phyloP scores from a whole-genome alignment of 2,888 invertebrate genomes.

The Harmothoe impar region DNA sequence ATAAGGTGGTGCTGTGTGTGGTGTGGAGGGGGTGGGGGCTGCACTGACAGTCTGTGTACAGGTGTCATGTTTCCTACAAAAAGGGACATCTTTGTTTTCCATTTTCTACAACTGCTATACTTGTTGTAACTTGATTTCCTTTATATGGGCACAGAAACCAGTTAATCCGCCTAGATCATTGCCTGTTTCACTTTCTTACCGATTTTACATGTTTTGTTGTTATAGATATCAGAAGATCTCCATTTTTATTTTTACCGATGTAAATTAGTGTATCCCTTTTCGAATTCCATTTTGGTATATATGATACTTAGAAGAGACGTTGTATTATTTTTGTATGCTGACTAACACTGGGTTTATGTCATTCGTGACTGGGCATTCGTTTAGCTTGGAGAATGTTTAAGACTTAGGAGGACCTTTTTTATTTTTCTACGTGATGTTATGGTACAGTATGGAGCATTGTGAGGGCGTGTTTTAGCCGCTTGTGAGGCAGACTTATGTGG shows the following conservation, averaged over 20 bases:
- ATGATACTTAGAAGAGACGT: conserved; percentile 34
- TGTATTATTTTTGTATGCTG: conserved; percentile 58
- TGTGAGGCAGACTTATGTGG: not conserved
- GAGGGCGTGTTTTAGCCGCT: not conserved
- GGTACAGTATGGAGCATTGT: not conserved
- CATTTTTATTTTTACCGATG: conserved; percentile 39
- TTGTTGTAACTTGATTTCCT: not conserved
- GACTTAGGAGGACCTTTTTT: conserved; percentile 51
- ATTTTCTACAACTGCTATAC: conserved; percentile 58
- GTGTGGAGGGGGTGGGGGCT: not conserved
- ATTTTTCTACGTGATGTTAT: conserved; percentile 48
- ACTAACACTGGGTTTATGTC: conserved; percentile 57
- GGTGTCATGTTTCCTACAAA: not conserved
- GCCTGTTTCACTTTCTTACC: not conserved
- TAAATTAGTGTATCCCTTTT: conserved; percentile 13
- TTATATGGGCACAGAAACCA: not conserved
- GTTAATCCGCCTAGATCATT: not conserved
- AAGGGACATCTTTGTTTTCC: not conserved
- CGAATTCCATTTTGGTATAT: conserved; percentile 49
- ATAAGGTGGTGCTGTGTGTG: not conserved
- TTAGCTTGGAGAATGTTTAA: conserved; percentile 41
- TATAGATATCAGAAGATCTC: conserved; percentile 32
- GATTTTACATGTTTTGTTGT: conserved; percentile 25
- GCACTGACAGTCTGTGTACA: not conserved
- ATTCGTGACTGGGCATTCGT: conserved; percentile 56